Conservation (phyloP, 2,888 invertebrate genomes). For the Mechanitis mazaeus region DNA sequence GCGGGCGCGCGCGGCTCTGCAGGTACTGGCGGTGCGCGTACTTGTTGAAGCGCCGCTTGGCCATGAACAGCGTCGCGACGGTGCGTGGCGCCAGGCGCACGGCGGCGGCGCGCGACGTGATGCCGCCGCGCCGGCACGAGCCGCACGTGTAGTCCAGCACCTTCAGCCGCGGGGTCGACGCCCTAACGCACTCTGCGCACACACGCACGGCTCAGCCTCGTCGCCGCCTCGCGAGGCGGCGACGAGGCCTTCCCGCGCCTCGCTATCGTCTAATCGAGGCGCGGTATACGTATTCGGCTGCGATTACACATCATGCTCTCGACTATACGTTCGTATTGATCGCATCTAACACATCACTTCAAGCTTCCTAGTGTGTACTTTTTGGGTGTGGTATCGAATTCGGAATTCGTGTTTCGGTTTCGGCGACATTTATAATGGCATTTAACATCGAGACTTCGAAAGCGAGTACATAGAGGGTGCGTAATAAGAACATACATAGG, state of each 20-base stretch:
- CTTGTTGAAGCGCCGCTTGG: slow-evolving; percentile 74
- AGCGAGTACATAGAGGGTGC: slow-evolving; percentile 25
- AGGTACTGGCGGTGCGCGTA: slow-evolving; percentile 73
- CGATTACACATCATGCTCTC: slow-evolving; percentile 60
- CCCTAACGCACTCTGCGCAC: slow-evolving; percentile 69
- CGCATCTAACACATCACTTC: slow-evolving; percentile 49
- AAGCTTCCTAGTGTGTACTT: slow-evolving; percentile 41
- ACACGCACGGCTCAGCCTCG: neutral
- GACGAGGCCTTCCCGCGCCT: slow-evolving; percentile 32
- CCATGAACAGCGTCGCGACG: slow-evolving; percentile 74
- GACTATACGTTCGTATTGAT: slow-evolving; percentile 44
- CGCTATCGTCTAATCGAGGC: slow-evolving; percentile 56
- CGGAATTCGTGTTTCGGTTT: slow-evolving; percentile 14
- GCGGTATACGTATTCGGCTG: slow-evolving; percentile 39
- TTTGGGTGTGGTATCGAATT: slow-evolving; percentile 12
- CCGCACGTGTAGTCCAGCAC: slow-evolving; percentile 74
- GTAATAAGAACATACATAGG: slow-evolving; percentile 19
- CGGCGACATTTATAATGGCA: slow-evolving; percentile 14
- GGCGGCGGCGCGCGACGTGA: slow-evolving; percentile 70
- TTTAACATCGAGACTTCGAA: slow-evolving; percentile 27
- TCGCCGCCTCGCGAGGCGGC: no score
- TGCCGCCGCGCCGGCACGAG: slow-evolving; percentile 70
- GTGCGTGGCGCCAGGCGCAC: slow-evolving; percentile 69
- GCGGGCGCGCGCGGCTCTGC: slow-evolving; percentile 40
- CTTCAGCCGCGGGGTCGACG: slow-evolving; percentile 54